Evolutionary conservation across 2,113 vertebrate species (phyloP).

Genomic region (Turdus rufiventris): DNA sequence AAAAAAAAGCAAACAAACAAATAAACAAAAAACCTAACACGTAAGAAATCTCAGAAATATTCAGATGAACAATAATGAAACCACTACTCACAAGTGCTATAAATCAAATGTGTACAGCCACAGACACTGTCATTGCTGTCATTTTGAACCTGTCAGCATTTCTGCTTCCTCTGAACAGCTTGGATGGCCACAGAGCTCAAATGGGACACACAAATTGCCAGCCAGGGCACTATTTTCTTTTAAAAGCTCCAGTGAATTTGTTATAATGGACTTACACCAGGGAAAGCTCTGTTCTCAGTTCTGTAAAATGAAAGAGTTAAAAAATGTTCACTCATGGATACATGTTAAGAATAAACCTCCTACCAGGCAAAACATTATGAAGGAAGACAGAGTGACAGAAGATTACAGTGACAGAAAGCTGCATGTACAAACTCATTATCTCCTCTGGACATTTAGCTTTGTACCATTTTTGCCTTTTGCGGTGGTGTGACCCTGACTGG

Average conservation of each 20-base stretch:
- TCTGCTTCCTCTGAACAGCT: not conserved
- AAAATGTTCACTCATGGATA: not conserved
- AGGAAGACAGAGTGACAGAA: not conserved
- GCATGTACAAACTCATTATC: not conserved
- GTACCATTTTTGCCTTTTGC: not conserved
- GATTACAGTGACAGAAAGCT: not conserved
- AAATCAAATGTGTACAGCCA: not conserved
- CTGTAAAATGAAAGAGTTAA: not conserved
- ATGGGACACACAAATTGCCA: not conserved
- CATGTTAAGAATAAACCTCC: not conserved
- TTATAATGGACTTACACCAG: not conserved
- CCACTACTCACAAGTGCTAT: not conserved
- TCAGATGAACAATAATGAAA: not conserved
- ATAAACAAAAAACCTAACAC: not conserved
- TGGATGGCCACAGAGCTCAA: not conserved
- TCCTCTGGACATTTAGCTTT: not conserved
- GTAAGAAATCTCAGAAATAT: not conserved
- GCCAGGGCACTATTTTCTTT: not conserved
- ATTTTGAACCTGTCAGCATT: not conserved
- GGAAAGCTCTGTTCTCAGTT: not conserved
- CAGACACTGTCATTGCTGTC: not conserved
- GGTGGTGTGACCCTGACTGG: not conserved
- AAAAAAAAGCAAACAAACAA: not conserved
- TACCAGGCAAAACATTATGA: not conserved
- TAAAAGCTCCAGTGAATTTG: not conserved